Percentiles rank a stretch among this genome's conserved stretches.
Evolutionary conservation across 2,888 invertebrate species (phyloP).

Genomic region (Drosophila mercatorum): DNA sequence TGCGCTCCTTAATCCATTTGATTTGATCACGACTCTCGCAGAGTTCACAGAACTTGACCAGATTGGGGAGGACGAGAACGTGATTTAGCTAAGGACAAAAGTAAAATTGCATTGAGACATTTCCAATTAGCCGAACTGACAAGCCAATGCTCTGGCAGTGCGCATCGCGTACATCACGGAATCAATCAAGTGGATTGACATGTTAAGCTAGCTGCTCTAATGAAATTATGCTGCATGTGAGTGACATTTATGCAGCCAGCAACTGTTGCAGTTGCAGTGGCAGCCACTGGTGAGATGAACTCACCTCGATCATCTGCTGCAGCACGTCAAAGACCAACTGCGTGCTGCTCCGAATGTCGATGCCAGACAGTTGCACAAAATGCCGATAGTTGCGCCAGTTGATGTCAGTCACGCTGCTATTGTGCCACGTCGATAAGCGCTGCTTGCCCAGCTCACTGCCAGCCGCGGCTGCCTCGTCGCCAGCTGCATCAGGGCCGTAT

Average conservation of each 20-base stretch:
- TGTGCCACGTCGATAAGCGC: constrained; percentile 4
- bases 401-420: constrained; percentile 64
- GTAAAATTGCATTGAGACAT: constrained; percentile 30
- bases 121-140: constrained; percentile 42
- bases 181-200: constrained; percentile 41
- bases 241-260: constrained; percentile 14
- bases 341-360: constrained; percentile 96
- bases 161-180: constrained; percentile 24
- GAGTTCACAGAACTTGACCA: constrained; percentile 91
- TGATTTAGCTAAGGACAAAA: constrained; percentile 80
- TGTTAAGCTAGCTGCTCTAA: constrained; percentile 39
- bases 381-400: constrained; percentile 82
- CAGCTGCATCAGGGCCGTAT: constrained; percentile 2
- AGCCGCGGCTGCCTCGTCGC: constrained; percentile 11
- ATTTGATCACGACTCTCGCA: constrained; percentile 91
- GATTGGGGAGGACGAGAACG: constrained; percentile 88
- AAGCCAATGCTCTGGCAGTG: constrained; percentile 29
- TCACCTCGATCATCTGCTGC: constrained; percentile 88
- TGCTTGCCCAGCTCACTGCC: constrained; percentile 15
- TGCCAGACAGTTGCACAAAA: constrained; percentile 86
- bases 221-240: constrained; percentile 50
- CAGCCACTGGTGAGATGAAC: constrained; percentile 19
- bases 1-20: constrained; percentile 91
- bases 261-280: neutral
- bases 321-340: constrained; percentile 96